Percentiles rank a stretch among this genome's conserved stretches.
These are phyloP conservation scores for Lacerta bilineata DNA, from an alignment of 2,797 vertebrate genomes.

Conservation along the genomic window DNA sequence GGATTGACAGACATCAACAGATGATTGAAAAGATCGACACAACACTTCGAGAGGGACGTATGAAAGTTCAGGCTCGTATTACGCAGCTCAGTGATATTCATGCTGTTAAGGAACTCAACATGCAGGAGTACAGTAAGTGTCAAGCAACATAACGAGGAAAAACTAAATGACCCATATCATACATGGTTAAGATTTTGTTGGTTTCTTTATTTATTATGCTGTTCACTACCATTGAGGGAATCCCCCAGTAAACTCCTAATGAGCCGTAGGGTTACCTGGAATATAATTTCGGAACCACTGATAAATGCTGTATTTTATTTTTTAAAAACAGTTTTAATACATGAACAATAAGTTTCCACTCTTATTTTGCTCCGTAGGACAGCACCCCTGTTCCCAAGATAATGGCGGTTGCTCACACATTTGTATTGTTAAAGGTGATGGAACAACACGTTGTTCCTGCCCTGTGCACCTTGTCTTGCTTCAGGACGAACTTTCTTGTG, in stretches of 20 bases:
- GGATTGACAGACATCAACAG: constrained; percentile 98
- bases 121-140: constrained; percentile 92
- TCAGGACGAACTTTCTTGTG: constrained; percentile 95
- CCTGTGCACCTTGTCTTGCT: constrained; percentile 95
- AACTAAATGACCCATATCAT: background rate
- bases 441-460: constrained; percentile 96
- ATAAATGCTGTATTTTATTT: background rate
- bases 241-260: background rate
- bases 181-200: too few relatives aligned
- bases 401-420: constrained; percentile 98
- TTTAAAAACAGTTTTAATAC: background rate
- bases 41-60: constrained; percentile 91
- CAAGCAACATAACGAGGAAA: background rate
- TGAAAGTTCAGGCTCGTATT: constrained; percentile 97
- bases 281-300: background rate
- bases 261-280: background rate
- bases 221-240: background rate
- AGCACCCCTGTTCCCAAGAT: constrained; percentile 94
- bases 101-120: constrained; percentile 91
- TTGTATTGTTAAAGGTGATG: constrained; percentile 96
- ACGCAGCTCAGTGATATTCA: constrained; percentile 95
- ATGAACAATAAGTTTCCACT: background rate
- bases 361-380: constrained; percentile 80
- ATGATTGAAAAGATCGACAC: constrained; percentile 99
- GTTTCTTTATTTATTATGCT: too few relatives aligned